Conservation (phyloP, 2,888 invertebrate species). For the Pseudolycoriella hygida region DNA sequence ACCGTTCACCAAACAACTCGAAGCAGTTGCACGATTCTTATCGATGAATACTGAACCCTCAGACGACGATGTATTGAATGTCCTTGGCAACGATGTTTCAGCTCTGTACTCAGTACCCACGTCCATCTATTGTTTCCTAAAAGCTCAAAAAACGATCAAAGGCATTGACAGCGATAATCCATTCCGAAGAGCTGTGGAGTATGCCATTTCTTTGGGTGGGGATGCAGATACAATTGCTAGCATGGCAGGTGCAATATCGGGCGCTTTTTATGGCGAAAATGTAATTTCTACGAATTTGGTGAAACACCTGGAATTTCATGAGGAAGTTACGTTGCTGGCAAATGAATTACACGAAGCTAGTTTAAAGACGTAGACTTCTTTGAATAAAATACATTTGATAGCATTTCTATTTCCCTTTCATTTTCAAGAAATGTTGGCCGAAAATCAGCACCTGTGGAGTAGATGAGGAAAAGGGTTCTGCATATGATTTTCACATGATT, state of each 20-base stretch:
- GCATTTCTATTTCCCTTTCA: no score
- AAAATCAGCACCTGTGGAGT: no score
- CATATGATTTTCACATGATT: no score
- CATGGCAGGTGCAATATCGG: constrained; percentile 54
- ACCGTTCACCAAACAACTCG: constrained; percentile 36
- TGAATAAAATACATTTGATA: no score
- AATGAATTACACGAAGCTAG: constrained; percentile 25
- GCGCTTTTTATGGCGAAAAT: constrained; percentile 45
- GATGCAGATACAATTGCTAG: constrained; percentile 63
- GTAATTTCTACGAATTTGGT: constrained; percentile 32
- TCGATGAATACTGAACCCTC: constrained; percentile 25
- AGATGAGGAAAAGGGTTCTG: no score
- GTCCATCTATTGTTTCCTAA: constrained; percentile 50
- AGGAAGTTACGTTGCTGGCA: constrained; percentile 34
- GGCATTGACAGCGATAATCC: constrained; percentile 28
- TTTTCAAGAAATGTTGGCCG: no score
- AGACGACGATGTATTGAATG: constrained; percentile 32
- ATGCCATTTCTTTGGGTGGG: constrained; percentile 53
- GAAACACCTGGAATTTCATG: constrained; percentile 39
- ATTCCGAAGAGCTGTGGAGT: constrained; percentile 45
- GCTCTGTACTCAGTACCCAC: constrained; percentile 55
- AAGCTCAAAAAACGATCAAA: constrained; percentile 18
- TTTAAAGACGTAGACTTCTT: no score
- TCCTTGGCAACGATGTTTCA: constrained; percentile 39
- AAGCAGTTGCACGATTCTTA: constrained; percentile 32